Conservation (phyloP, 1,140 invertebrate species). For the Belonocnema kinseyi region DNA sequence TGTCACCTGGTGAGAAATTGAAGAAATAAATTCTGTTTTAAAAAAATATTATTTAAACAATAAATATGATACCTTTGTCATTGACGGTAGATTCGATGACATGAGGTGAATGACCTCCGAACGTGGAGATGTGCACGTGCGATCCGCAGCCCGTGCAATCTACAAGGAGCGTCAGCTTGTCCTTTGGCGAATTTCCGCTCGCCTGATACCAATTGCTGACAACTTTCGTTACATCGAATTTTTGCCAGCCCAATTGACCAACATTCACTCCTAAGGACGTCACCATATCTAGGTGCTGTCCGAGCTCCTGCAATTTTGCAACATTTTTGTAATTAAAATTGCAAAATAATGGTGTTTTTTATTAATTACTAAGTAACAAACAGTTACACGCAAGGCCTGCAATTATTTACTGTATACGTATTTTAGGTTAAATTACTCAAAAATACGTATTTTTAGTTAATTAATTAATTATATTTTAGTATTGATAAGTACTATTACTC, state of each 20-base stretch:
- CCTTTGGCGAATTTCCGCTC: slow-evolving; percentile 71
- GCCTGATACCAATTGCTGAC: slow-evolving; percentile 84
- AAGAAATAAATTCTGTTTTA: background rate
- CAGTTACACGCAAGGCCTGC: too few relatives aligned
- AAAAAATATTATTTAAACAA: background rate
- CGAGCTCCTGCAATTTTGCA: slow-evolving; percentile 63
- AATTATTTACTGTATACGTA: too few relatives aligned
- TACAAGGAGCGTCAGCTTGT: slow-evolving; percentile 84
- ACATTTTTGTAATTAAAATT: background rate
- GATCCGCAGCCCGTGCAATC: slow-evolving; percentile 91
- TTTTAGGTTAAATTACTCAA: too few relatives aligned
- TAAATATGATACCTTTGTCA: slow-evolving; percentile 63
- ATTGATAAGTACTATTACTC: too few relatives aligned
- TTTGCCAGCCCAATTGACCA: slow-evolving; percentile 87
- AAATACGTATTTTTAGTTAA: too few relatives aligned
- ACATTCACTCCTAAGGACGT: slow-evolving; percentile 83
- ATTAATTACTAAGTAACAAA: background rate
- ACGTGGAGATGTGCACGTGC: slow-evolving; percentile 79
- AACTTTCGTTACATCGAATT: slow-evolving; percentile 87
- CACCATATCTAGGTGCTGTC: slow-evolving; percentile 78
- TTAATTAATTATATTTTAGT: too few relatives aligned
- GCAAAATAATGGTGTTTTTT: background rate
- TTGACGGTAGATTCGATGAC: slow-evolving; percentile 70
- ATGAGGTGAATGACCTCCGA: slow-evolving; percentile 66
- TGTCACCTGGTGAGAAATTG: background rate